A percentile compares a stretch with the other conserved stretches of the same genome.
phyloP scores from a whole-genome alignment of 1,140 invertebrate genomes.

The Drosophila trapezifrons region DNA sequence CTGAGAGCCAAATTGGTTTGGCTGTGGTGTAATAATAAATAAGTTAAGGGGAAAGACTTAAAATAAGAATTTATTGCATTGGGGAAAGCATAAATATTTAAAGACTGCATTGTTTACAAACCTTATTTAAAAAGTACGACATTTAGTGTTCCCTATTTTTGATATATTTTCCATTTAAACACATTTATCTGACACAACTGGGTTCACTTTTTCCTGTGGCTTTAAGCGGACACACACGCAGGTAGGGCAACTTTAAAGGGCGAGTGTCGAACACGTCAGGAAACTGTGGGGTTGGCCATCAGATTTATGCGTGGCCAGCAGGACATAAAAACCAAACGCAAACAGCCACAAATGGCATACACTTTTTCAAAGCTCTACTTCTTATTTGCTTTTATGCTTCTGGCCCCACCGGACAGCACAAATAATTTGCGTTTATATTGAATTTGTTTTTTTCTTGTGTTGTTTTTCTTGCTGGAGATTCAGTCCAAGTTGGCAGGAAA shows the following conservation, averaged over 20 bases:
- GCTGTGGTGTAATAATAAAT: neutral
- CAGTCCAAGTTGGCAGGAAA: conserved; percentile 22
- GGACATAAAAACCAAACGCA: conserved; percentile 35
- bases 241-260: conserved; percentile 11
- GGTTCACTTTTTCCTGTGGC: neutral
- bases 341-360: conserved; percentile 23
- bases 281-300: conserved; percentile 25
- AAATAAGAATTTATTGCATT: neutral
- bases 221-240: neutral
- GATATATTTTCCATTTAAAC: no score
- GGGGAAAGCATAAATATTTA: neutral
- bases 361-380: conserved; percentile 18
- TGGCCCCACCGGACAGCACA: conserved; percentile 32
- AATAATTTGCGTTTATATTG: conserved; percentile 79
- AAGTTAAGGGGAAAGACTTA: no score
- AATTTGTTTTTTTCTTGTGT: conserved; percentile 41
- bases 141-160: no score
- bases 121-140: neutral
- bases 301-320: conserved; percentile 47
- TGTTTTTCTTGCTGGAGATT: conserved; percentile 23
- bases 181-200: no score
- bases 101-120: no score
- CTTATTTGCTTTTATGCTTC: conserved; percentile 20
- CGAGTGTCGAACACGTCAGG: conserved; percentile 24
- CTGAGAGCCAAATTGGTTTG: neutral